Evolutionary conservation across 2,113 vertebrate genomes (phyloP).

Genomic region (Ictalurus furcatus): DNA sequence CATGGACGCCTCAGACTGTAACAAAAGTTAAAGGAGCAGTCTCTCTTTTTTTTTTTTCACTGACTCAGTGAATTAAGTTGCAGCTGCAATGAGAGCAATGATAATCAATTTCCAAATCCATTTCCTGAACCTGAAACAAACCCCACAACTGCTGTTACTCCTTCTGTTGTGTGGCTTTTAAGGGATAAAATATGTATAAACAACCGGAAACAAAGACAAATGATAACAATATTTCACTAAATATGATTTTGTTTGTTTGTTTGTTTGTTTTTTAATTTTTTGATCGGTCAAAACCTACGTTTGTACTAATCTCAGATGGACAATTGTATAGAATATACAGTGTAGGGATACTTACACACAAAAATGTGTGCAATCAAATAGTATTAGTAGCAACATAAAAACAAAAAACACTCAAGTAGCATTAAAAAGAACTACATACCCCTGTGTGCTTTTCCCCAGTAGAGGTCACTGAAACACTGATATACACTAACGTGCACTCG

Average conservation of each 20-base stretch:
- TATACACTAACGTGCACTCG: no score
- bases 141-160: neutral
- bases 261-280: no score
- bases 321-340: neutral
- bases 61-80: neutral
- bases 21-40: neutral
- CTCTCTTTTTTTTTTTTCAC: neutral
- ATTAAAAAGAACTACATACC: neutral
- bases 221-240: no score
- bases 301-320: no score
- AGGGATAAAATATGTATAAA: neutral
- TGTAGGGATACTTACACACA: neutral
- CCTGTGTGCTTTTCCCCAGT: neutral
- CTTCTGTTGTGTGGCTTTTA: neutral
- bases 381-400: no score
- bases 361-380: neutral
- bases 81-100: neutral
- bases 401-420: no score
- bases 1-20: neutral
- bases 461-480: slow-evolving; percentile 34
- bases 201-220: neutral
- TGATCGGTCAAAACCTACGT: no score
- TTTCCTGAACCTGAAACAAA: neutral
- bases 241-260: no score
- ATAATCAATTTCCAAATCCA: no score